Base-by-base conservation (phyloP, 2,797 vertebrate genomes). In the Spheniscus humboldti region DNA sequence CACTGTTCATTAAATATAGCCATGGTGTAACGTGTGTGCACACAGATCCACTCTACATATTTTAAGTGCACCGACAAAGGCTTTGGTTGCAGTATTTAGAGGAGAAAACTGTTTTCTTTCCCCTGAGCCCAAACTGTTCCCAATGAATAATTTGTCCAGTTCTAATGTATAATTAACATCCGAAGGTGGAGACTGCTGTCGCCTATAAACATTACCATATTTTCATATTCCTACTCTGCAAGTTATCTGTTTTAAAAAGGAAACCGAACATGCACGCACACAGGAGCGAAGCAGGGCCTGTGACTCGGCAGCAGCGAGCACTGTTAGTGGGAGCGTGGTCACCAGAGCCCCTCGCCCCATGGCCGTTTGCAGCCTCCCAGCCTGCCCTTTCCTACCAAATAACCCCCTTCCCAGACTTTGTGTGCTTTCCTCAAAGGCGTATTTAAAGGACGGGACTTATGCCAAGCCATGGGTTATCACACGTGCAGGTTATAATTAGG, bases 91-190 rank as follows among this genome's bases (percentile, higher is more conserved):
- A 88, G 68, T 71, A 91, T 87, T 94, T 91, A 81, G 68, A 95
- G 85, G 85, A 88, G 67, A 95, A 92, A 91, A 92, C 48, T 64
- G 50, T 94, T 74, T 77, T 88, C 55, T 83, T 90, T 92, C 91
- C 79, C 85, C 76, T 68, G 43, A 88, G 86, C 43, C 81, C 95
- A 93, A 90, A 94, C 91, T 95, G 92, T 90, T 95, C 84, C 92
- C 17, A 1, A 92, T 80, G 84, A 96, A 93, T 96, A 90, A 90
- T 90, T 95, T 92, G 90, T 93, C 95, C 84, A 47, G 81, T 89
- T 94, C 90, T 92, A 87, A 79, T 92, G 80, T 85, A 93, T 80
- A 89, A 94, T 89, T 86, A 92, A 94, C 78, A 91, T 79, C 88
- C 0, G 33, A 87, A 95, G 92, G 88, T 93, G 84, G 86, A 89